These are phyloP conservation scores for Porites australiensis DNA, from an alignment of 64 coral and sea anemone species.

Conservation along the genomic window DNA sequence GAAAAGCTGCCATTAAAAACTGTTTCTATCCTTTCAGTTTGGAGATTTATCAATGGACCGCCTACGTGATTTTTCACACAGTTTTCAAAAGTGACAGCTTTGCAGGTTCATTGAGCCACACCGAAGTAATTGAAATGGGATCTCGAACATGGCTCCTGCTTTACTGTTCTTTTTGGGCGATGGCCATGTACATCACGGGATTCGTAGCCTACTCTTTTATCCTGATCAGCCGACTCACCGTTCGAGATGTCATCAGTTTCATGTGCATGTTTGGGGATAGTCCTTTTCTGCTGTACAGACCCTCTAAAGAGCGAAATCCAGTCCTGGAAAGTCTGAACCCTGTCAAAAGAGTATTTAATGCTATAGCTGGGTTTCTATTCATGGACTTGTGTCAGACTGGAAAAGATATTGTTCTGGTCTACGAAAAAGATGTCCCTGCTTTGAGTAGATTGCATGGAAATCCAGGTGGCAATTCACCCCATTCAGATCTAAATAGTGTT, in stretches of 20 bases:
- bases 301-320: not conserved
- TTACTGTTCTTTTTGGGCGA: conserved; percentile 85
- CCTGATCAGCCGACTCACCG: conserved; percentile 74
- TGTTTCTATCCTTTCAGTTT: conserved; percentile 85
- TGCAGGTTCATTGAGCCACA: conserved; percentile 69
- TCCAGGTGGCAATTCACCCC: not conserved
- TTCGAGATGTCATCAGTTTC: conserved; percentile 87
- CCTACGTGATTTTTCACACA: conserved; percentile 72
- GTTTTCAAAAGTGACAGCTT: conserved; percentile 54
- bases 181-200: conserved; percentile 91
- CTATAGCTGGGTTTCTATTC: conserved; percentile 77
- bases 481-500: conserved; percentile 21
- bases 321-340: conserved; percentile 45
- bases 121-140: conserved; percentile 41
- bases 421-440: conserved; percentile 48
- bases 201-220: conserved; percentile 94
- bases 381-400: conserved; percentile 81
- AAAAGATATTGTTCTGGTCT: conserved; percentile 85
- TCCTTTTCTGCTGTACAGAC: conserved; percentile 76
- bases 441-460: not conserved
- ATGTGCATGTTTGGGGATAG: conserved; percentile 90
- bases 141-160: conserved; percentile 62
- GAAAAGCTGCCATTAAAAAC: conserved; percentile 83
- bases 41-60: conserved; percentile 91
- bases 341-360: conserved; percentile 32